Percentiles rank a stretch among this genome's conserved stretches.
phyloP scores from a whole-genome alignment of 2,797 vertebrate genomes.

The Neosalanx taihuensis region DNA sequence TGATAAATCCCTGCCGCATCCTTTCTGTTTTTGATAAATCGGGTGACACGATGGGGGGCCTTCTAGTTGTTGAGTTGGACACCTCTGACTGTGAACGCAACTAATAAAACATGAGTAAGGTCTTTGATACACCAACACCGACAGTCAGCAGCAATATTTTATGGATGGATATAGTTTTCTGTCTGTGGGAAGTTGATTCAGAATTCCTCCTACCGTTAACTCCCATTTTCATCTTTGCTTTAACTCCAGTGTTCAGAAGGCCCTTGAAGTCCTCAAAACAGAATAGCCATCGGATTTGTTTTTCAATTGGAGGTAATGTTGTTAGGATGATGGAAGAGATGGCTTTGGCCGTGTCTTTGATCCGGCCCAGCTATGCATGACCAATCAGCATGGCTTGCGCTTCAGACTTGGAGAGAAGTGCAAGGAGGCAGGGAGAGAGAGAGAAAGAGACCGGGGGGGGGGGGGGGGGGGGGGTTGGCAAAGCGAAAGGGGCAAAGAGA shows the following conservation, averaged over 20 bases:
- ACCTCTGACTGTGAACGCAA: slow-evolving; percentile 52
- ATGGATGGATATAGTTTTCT: slow-evolving; percentile 18
- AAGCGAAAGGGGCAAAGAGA: not conserved
- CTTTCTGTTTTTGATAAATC: slow-evolving; percentile 70
- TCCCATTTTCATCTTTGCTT: slow-evolving; percentile 14
- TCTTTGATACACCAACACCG: slow-evolving; percentile 49
- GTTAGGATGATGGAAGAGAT: slow-evolving; percentile 29
- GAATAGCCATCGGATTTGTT: slow-evolving; percentile 19
- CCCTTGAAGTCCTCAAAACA: not conserved
- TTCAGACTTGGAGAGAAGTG: slow-evolving; percentile 35
- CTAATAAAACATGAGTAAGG: slow-evolving; percentile 62
- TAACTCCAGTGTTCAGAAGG: slow-evolving; percentile 24
- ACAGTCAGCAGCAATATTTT: slow-evolving; percentile 33
- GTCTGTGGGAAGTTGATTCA: slow-evolving; percentile 26
- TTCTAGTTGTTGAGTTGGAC: slow-evolving; percentile 29
- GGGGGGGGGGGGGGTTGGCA: not conserved
- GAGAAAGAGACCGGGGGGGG: slow-evolving; percentile 18
- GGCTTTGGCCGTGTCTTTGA: slow-evolving; percentile 48
- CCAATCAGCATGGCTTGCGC: slow-evolving; percentile 37
- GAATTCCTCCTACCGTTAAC: not conserved
- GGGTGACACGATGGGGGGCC: slow-evolving; percentile 41
- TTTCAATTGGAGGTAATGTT: slow-evolving; percentile 15
- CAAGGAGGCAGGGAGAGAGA: slow-evolving; percentile 19
- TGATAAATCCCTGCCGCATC: slow-evolving; percentile 69
- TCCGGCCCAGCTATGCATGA: slow-evolving; percentile 39